A percentile compares a stretch with the other conserved stretches of the same genome.
phyloP scores from a whole-genome alignment of 2,797 vertebrate species.

The Scleropages formosus region DNA sequence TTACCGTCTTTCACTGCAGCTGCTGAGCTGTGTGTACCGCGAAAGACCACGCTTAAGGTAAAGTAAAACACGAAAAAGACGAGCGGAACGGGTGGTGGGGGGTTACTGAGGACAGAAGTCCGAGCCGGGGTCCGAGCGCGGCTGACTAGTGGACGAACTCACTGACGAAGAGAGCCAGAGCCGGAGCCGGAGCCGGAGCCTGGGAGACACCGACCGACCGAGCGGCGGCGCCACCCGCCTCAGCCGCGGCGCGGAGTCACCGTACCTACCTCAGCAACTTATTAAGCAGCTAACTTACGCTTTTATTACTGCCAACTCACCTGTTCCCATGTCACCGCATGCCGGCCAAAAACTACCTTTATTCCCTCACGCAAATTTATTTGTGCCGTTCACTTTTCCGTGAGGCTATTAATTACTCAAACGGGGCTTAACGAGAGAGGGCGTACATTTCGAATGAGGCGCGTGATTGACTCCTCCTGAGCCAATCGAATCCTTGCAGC shows the following conservation, averaged over 20 bases:
- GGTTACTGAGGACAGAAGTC: too few relatives aligned
- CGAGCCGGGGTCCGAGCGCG: too few relatives aligned
- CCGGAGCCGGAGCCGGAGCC: too few relatives aligned
- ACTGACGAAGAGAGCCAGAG: too few relatives aligned
- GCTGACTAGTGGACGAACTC: too few relatives aligned
- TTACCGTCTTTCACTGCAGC: not conserved
- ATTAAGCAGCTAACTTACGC: not conserved
- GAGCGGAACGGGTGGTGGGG: too few relatives aligned
- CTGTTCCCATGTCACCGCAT: slow-evolving; percentile 34
- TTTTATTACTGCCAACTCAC: slow-evolving; percentile 53
- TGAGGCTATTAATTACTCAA: slow-evolving; percentile 56
- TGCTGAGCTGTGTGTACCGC: too few relatives aligned
- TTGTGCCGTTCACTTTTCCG: slow-evolving; percentile 37
- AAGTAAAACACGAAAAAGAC: too few relatives aligned
- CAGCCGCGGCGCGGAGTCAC: too few relatives aligned
- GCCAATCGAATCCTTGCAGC: slow-evolving; percentile 48
- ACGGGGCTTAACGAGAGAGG: slow-evolving; percentile 55
- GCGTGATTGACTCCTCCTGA: not conserved
- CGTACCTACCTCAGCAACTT: not conserved
- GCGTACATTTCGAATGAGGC: slow-evolving; percentile 45
- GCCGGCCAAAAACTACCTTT: not conserved
- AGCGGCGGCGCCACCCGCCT: too few relatives aligned
- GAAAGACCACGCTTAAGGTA: too few relatives aligned
- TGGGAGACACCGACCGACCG: too few relatives aligned
- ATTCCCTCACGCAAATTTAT: slow-evolving; percentile 3